Evolutionary conservation across 2,888 invertebrate genomes (phyloP), one percentile per base, ranked within the genome.

Genomic region (Myathropa florea): DNA sequence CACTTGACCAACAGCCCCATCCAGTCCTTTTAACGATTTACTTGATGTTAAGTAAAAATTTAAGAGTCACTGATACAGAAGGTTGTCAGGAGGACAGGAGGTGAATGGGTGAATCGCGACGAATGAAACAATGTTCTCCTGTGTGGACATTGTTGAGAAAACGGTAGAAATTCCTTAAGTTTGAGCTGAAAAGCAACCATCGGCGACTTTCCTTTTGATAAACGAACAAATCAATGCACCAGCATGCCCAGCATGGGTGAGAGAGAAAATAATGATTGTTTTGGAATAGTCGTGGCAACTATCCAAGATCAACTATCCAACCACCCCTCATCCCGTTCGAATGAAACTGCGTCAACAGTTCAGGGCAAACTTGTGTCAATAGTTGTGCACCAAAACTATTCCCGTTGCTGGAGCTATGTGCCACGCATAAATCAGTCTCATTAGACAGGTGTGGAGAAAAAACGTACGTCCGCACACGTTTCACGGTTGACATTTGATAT

Each of bases 401-500:
- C 14, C n/a, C 28, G 28, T 46, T 18, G 18, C 18, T 18, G 18
- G 46, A 7, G 18, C 2, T 18, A n/a, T 33, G 33, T 12, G 33
- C 33, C 10, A 33, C 18, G 18, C 18, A 18, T 3, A 46, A n/a
- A 46, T 46, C 46, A 46, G n/a, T n/a, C 39, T 12, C 36, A 36
- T 12, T 36, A 12, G 39, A 1, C 39, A 4, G 39, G n/a, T 3
- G 30, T 30, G n/a, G n/a, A n/a, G n/a, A n/a, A n/a, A n/a, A n/a
- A n/a, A n/a, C n/a, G 30, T 30, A 4, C 12, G 3, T 33, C 24
- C 55, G 28, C 18, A 36, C 76, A 28, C 53, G 28, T 39, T 36
- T 30, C 30, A 60, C 36, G 18, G 18, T 18, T 60, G 77, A 24
- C 76, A 76, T 72, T 61, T 67, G 26, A 64, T 65, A 67, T 71